Conservation (phyloP, 2,113 vertebrate genomes). For the Lathamus discolor region DNA sequence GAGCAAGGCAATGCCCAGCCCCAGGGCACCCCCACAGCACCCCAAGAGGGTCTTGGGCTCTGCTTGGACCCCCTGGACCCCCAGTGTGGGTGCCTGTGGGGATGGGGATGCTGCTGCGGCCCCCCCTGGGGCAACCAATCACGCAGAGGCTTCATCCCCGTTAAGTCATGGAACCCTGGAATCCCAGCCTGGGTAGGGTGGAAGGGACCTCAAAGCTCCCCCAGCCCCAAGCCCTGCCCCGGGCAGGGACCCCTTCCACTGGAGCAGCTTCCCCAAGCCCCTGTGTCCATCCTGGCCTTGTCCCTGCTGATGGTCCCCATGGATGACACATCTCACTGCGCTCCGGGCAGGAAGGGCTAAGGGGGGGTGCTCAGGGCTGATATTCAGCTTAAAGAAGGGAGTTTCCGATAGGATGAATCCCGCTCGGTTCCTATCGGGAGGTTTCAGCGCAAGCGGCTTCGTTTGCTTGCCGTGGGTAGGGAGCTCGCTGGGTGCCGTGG, state of each 20-base stretch:
- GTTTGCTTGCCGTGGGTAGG: too few relatives aligned
- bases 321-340: too few relatives aligned
- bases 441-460: too few relatives aligned
- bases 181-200: background rate
- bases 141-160: background rate
- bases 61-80: background rate
- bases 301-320: background rate
- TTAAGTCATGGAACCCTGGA: background rate
- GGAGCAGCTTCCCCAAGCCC: background rate
- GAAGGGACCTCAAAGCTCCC: background rate
- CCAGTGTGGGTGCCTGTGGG: background rate
- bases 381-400: too few relatives aligned
- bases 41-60: background rate
- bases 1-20: background rate
- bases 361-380: too few relatives aligned
- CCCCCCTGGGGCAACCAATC: background rate
- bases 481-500: too few relatives aligned
- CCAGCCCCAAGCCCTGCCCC: background rate
- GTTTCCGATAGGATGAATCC: too few relatives aligned
- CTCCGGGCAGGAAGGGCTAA: too few relatives aligned
- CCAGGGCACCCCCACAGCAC: background rate
- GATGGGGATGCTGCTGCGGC: background rate
- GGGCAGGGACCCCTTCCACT: background rate
- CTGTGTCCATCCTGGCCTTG: background rate
- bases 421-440: too few relatives aligned